Conservation (phyloP, 2,888 invertebrate species). For the Conchocele bisecta region DNA sequence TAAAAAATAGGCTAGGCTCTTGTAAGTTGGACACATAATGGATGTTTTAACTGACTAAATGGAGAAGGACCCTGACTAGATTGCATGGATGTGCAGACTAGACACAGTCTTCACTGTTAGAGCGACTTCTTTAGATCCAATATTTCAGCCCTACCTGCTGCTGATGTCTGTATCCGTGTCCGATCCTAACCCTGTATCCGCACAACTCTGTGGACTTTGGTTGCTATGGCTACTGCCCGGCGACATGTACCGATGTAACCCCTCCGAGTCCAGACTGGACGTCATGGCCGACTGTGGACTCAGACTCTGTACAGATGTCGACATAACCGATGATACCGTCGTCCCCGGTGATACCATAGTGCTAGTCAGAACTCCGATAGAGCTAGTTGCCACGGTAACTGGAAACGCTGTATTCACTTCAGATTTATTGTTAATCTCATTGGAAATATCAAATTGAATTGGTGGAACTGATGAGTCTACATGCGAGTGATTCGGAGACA, state of each 20-base stretch:
- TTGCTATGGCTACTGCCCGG: conserved; percentile 51
- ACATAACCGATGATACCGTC: neutral
- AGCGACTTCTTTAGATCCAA: no score
- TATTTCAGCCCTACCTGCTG: conserved; percentile 39
- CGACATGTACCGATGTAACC: conserved; percentile 39
- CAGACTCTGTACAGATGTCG: conserved; percentile 14
- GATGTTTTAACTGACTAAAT: no score
- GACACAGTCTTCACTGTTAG: no score
- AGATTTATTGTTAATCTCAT: conserved; percentile 5
- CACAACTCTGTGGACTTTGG: conserved; percentile 55
- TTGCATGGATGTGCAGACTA: no score
- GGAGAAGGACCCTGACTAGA: no score
- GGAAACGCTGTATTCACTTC: neutral
- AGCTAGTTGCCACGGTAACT: neutral
- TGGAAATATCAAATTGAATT: conserved; percentile 30
- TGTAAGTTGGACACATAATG: no score
- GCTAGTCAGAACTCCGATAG: neutral
- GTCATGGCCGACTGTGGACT: conserved; percentile 20
- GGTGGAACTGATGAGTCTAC: neutral
- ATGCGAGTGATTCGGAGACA: neutral
- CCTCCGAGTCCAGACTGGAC: conserved; percentile 61
- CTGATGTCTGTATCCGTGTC: conserved; percentile 61
- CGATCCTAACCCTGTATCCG: conserved; percentile 60
- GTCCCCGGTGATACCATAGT: neutral
- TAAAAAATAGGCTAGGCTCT: no score